These are phyloP conservation scores for Gymnarchus niloticus DNA, from an alignment of 2,113 vertebrate genomes.

Conservation along the genomic window DNA sequence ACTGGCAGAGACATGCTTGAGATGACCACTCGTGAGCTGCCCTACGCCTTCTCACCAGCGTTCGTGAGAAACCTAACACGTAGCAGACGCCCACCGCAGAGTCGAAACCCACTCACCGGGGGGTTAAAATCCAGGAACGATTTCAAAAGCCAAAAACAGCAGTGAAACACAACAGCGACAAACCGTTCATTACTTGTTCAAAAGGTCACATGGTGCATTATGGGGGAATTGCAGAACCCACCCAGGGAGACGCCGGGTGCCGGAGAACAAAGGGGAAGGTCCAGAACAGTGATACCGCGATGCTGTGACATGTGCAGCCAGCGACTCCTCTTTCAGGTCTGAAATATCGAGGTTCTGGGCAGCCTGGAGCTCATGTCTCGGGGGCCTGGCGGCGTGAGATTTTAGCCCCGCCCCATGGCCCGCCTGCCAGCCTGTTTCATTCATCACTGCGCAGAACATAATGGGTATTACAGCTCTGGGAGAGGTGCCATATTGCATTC, in stretches of 20 bases:
- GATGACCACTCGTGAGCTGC: not conserved
- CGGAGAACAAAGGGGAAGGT: not conserved
- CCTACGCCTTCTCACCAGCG: not conserved
- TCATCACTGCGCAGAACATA: conserved; percentile 1
- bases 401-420: not conserved
- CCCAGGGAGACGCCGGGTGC: not conserved
- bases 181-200: not conserved
- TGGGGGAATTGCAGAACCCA: not conserved
- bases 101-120: not conserved
- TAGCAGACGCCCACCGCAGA: not conserved
- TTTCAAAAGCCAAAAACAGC: not conserved
- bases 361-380: not conserved
- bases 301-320: not conserved
- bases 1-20: not conserved
- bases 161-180: not conserved
- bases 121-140: not conserved
- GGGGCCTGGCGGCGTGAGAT: not conserved
- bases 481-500: conserved; percentile 9
- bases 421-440: not conserved
- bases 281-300: not conserved
- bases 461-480: conserved; percentile 20
- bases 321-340: not conserved
- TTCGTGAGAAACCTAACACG: not conserved
- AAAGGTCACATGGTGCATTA: not conserved
- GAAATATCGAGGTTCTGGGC: not conserved